Percentiles rank a stretch among this genome's conserved stretches.
phyloP scores from a whole-genome alignment of 2,888 invertebrate genomes.

The Chelonus formosanus region DNA sequence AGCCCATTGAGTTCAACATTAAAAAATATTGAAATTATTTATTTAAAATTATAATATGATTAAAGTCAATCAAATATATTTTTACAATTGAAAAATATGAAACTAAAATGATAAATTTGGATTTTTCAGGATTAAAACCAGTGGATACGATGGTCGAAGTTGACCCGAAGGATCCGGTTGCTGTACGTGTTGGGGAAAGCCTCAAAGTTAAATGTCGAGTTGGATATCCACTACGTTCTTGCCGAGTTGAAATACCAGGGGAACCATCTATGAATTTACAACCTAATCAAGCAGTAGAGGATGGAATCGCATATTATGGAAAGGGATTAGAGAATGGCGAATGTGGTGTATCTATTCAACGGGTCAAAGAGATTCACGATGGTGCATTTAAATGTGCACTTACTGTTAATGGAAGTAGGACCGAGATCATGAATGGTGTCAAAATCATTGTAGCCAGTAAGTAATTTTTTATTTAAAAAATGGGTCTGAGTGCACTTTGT shows the following conservation, averaged over 20 bases:
- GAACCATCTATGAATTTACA: conserved; percentile 42
- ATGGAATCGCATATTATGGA: conserved; percentile 65
- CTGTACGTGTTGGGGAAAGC: conserved; percentile 69
- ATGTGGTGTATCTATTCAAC: conserved; percentile 76
- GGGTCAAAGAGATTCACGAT: conserved; percentile 74
- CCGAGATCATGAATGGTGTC: conserved; percentile 71
- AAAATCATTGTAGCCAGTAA: conserved; percentile 77
- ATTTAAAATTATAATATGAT: too few relatives aligned
- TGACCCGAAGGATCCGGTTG: conserved; percentile 66
- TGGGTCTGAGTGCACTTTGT: too few relatives aligned
- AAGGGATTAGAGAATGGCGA: conserved; percentile 71
- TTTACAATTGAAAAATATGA: too few relatives aligned
- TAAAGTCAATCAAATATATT: too few relatives aligned
- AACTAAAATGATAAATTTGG: conserved; percentile 4
- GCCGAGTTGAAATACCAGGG: conserved; percentile 67
- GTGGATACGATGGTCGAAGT: conserved; percentile 47
- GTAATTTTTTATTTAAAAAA: conserved; percentile 57
- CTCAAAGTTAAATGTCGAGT: conserved; percentile 71
- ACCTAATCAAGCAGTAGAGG: conserved; percentile 45
- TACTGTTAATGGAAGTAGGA: conserved; percentile 69
- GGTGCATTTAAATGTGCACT: conserved; percentile 76
- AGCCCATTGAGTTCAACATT: too few relatives aligned
- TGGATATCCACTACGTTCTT: conserved; percentile 69
- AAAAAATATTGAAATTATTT: too few relatives aligned
- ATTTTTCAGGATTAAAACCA: not conserved